phyloP scores from a whole-genome alignment of 2,113 vertebrate genomes.

The Melanotaenia duboulayi region DNA sequence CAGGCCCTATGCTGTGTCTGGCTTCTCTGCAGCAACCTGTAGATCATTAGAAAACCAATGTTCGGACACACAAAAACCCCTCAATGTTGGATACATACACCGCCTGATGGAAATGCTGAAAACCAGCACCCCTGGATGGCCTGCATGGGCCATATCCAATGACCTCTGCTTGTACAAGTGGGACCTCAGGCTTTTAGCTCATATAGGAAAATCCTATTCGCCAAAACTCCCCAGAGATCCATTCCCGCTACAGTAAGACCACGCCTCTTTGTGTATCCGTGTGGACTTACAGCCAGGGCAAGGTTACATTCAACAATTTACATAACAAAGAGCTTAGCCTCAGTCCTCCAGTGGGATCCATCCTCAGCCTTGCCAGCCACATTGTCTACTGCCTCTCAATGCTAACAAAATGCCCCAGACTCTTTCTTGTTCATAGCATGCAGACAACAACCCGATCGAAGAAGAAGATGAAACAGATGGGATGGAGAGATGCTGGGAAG shows the following conservation, averaged over 20 bases:
- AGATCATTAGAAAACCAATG: conserved; percentile 67
- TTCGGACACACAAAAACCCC: conserved; percentile 53
- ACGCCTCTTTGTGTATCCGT: conserved; percentile 12
- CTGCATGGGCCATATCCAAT: conserved; percentile 63
- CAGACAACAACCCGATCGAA: conserved; percentile 54
- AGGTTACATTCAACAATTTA: conserved; percentile 64
- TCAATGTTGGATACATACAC: conserved; percentile 18
- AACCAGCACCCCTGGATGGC: conserved; percentile 54
- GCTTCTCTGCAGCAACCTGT: conserved; percentile 73
- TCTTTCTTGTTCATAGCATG: conserved; percentile 33
- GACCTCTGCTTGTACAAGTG: conserved; percentile 47
- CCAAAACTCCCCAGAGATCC: conserved; percentile 32
- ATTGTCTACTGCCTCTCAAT: conserved; percentile 31
- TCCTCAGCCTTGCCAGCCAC: conserved; percentile 1
- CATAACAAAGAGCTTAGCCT: conserved; percentile 66
- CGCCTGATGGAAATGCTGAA: conserved; percentile 54
- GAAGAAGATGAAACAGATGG: conserved; percentile 57
- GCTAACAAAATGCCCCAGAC: conserved; percentile 39
- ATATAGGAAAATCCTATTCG: conserved; percentile 53
- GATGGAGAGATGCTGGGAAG: conserved; percentile 39
- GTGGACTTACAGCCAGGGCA: conserved; percentile 30
- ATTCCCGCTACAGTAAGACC: conserved; percentile 17
- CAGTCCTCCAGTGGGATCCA: conserved; percentile 29
- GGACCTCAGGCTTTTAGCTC: conserved; percentile 25
- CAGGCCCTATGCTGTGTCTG: conserved; percentile 82